Conservation (phyloP, 2,113 vertebrate genomes). For the Isichthys henryi region DNA sequence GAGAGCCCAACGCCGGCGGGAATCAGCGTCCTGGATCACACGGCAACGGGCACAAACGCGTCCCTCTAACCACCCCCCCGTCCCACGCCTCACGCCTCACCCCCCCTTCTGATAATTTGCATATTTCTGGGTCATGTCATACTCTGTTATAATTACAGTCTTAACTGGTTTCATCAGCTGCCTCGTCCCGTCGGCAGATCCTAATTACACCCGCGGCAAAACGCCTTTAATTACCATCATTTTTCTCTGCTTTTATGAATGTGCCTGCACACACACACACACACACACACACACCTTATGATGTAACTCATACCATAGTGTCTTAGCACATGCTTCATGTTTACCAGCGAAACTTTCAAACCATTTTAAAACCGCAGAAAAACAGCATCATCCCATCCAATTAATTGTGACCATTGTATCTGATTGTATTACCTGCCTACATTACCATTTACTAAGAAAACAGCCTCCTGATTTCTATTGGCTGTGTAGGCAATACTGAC, state of each 20-base stretch:
- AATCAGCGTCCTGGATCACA: slow-evolving; percentile 37
- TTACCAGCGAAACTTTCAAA: neutral
- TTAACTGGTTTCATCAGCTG: slow-evolving; percentile 13
- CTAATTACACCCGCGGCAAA: slow-evolving; percentile 10
- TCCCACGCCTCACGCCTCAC: neutral
- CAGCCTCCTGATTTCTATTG: neutral
- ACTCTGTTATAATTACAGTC: slow-evolving; percentile 22
- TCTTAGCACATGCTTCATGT: neutral
- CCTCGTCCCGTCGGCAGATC: neutral
- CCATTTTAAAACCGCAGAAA: neutral
- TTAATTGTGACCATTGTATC: no score
- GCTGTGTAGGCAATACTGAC: neutral
- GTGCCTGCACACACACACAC: neutral
- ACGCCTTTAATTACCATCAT: slow-evolving; percentile 13
- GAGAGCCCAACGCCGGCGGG: neutral
- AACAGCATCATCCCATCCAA: neutral
- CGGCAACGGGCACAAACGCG: slow-evolving; percentile 40
- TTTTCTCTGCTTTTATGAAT: slow-evolving; percentile 7
- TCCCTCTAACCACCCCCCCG: slow-evolving; percentile 31
- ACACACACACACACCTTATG: neutral
- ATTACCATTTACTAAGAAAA: neutral
- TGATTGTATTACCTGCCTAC: neutral
- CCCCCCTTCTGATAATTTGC: neutral
- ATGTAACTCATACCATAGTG: neutral
- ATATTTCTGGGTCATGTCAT: slow-evolving; percentile 21